These are phyloP conservation scores for Pardalotus punctatus DNA, from an alignment of 2,113 vertebrate species.

Conservation along the genomic window DNA sequence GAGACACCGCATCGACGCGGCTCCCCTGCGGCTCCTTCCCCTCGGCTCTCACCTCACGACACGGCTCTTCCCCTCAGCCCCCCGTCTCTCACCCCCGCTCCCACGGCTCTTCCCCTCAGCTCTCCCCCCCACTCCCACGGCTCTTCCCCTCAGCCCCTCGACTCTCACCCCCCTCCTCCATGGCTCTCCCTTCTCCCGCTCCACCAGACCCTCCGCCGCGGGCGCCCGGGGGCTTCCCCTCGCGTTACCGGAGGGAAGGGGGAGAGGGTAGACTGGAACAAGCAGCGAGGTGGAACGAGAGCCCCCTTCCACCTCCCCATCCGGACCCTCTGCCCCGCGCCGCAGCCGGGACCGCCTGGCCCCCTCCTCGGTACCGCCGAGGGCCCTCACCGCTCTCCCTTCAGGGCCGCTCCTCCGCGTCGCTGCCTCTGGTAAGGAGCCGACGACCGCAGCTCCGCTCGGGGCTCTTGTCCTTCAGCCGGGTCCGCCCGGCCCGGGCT, in stretches of 20 bases:
- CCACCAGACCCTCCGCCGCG: not conserved
- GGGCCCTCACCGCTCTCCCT: slow-evolving; percentile 24
- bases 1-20: not conserved
- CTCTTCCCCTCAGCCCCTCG: not conserved
- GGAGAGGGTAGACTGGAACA: not conserved
- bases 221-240: not conserved
- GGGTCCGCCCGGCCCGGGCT: not conserved
- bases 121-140: accelerated
- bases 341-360: not conserved
- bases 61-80: not conserved
- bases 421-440: not conserved
- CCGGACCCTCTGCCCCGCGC: not conserved
- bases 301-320: no score
- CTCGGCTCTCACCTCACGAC: not conserved
- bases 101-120: not conserved
- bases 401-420: not conserved
- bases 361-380: not conserved
- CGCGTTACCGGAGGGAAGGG: not conserved
- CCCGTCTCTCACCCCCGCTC: not conserved
- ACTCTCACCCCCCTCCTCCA: not conserved
- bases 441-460: not conserved
- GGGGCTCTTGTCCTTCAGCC: not conserved
- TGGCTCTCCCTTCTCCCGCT: not conserved
- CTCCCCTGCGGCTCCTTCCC: not conserved
- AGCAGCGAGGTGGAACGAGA: not conserved